phyloP scores from a whole-genome alignment of 2,113 vertebrate genomes.

The Hepsetus odoe region DNA sequence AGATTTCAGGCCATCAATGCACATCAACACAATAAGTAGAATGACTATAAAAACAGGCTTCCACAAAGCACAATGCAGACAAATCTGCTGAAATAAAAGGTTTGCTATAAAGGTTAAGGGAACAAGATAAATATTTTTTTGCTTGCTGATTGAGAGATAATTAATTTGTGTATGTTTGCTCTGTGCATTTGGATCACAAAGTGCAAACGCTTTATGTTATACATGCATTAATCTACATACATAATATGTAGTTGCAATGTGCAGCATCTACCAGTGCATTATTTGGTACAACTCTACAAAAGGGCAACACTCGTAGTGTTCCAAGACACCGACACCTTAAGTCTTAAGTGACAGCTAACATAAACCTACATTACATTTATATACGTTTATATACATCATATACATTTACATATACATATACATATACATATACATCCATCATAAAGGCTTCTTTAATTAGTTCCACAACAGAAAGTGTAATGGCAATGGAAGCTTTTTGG shows the following conservation, averaged over 20 bases:
- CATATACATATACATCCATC: too few relatives aligned
- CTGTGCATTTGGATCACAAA: neutral
- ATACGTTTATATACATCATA: too few relatives aligned
- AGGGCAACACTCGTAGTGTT: too few relatives aligned
- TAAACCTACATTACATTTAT: too few relatives aligned
- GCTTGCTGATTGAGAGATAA: neutral
- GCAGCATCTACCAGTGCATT: neutral
- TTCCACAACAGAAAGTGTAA: too few relatives aligned
- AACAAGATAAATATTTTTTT: neutral
- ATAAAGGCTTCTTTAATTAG: too few relatives aligned
- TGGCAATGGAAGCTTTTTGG: too few relatives aligned
- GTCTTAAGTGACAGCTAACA: too few relatives aligned
- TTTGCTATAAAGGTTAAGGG: neutral
- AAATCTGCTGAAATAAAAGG: neutral
- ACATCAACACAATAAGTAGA: constrained; percentile 64
- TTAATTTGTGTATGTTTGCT: neutral
- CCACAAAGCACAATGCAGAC: neutral
- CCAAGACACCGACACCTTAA: too few relatives aligned
- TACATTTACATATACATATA: too few relatives aligned
- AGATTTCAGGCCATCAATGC: constrained; percentile 71
- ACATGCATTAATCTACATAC: neutral
- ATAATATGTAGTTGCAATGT: neutral
- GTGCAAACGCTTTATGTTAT: neutral
- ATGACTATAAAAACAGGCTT: constrained; percentile 50
- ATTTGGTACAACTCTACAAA: too few relatives aligned